Evolutionary conservation across 2,113 vertebrate species (phyloP), one percentile per base, ranked within the genome.

Genomic region (Oncorhynchus kisutch): DNA sequence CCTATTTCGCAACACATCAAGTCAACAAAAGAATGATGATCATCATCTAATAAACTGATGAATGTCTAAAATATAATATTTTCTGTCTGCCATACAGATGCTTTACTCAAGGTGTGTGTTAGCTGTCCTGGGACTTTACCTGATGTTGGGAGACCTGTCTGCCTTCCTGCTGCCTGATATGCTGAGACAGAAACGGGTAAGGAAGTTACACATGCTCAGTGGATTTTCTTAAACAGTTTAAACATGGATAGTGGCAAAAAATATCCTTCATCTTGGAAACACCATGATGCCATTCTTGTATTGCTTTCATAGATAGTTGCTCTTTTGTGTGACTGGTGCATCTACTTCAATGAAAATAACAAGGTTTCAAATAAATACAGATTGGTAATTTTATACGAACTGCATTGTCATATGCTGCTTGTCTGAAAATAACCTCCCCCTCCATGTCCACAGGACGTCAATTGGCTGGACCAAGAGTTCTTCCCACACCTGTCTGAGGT

Each of bases 111-210:
- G 81, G 73, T 86, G 84, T 84, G 78, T 89, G 71, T 65, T 94
- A 3, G 81, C 82, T 4, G 12, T 88, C 22, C 82, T 94, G 81
- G 82, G 79, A 68, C 77, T 93, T 13, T 85, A 78, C 73, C 66
- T 92, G 81, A 25, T 91, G 65, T 80, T 90, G 72, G 85, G 92
- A 25, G 81, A 90, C 54, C 76, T 89, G 24, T 88, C 85, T 78
- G 87, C 90, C 2, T 89, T 90, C 18, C 76, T 85, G 5, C 7
- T 92, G 69, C 89, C 88, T 6, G 54, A 78, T 75, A 76, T 70
- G 34, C 67, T 76, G 31, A 86, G 78, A 80, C 73, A 76, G 69
- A 91, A 81, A 81, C 88, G 88, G 80, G 92, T 94, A 81, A 71
- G 87, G 39, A 29, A 59, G 12, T 45, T 2, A 76, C 25, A 14